A percentile compares a stretch with the other conserved stretches of the same genome.
Conservation (phyloP, 2,797 vertebrate species). For the Vipera latastei region DNA sequence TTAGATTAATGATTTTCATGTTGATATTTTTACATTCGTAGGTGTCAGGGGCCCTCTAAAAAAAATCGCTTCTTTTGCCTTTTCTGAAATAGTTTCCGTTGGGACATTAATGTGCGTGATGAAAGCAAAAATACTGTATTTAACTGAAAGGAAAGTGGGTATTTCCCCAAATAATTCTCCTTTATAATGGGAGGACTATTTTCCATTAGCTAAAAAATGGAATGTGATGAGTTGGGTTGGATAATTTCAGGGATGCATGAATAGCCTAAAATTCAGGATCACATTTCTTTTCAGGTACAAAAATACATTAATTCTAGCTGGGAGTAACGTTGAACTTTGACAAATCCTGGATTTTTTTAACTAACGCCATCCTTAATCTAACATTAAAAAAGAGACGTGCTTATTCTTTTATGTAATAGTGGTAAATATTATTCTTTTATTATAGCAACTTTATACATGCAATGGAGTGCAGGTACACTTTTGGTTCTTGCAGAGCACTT, state of each 20-base stretch:
- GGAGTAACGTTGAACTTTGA: background rate
- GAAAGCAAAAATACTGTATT: background rate
- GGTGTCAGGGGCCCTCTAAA: background rate
- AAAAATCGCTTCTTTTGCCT: background rate
- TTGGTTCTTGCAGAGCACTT: background rate
- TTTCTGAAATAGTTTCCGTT: background rate
- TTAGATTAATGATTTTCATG: background rate
- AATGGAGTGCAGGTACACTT: background rate
- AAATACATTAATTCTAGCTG: background rate
- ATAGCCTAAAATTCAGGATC: background rate
- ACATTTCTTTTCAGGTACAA: background rate
- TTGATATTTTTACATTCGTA: background rate
- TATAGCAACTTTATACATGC: background rate
- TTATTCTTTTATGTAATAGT: background rate
- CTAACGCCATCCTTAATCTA: background rate
- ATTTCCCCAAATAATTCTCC: background rate
- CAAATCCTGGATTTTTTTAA: background rate
- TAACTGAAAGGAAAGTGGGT: background rate
- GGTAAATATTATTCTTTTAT: background rate
- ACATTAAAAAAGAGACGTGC: background rate
- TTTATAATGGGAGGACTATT: background rate
- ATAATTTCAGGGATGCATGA: background rate
- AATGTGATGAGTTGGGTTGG: background rate
- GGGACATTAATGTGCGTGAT: background rate
- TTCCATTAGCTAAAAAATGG: background rate